Evolutionary conservation across 2,888 invertebrate species (phyloP).

Genomic region (Microchrysa polita): DNA sequence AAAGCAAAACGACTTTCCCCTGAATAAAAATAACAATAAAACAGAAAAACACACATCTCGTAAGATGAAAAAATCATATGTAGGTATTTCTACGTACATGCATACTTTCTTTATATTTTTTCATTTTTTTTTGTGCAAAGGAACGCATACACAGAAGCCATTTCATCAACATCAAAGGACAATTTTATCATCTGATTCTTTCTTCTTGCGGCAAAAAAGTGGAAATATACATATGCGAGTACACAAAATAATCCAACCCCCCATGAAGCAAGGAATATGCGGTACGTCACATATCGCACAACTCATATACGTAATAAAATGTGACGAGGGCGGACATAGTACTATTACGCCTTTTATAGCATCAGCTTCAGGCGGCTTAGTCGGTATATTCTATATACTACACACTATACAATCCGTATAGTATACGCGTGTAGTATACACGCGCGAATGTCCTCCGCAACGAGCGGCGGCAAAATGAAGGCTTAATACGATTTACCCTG

Average conservation of each 20-base stretch:
- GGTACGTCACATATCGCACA: slow-evolving; percentile 31
- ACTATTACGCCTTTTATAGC: not conserved
- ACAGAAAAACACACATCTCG: too few species aligned
- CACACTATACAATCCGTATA: too few species aligned
- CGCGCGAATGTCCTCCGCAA: too few species aligned
- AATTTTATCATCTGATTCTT: slow-evolving; percentile 16
- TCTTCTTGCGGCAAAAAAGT: slow-evolving; percentile 1
- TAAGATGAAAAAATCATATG: not conserved
- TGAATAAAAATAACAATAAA: too few species aligned
- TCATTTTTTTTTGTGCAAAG: too few species aligned
- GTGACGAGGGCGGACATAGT: not conserved
- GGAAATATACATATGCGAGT: too few species aligned
- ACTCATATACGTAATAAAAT: slow-evolving; percentile 4
- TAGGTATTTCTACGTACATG: not conserved
- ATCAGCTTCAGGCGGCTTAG: slow-evolving; percentile 25
- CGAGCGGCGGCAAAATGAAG: slow-evolving; percentile 7
- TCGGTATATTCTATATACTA: too few species aligned
- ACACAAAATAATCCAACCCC: not conserved
- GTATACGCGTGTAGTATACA: too few species aligned
- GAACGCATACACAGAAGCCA: not conserved
- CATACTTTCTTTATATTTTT: slow-evolving; percentile 1
- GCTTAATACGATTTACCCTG: slow-evolving; percentile 21
- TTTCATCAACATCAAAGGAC: slow-evolving; percentile 29
- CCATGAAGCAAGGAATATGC: slow-evolving; percentile 6
- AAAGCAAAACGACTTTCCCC: too few species aligned